Evolutionary conservation across 2,888 invertebrate species (phyloP), one percentile per base, ranked within the genome.

Genomic region (Andrena camellia): DNA sequence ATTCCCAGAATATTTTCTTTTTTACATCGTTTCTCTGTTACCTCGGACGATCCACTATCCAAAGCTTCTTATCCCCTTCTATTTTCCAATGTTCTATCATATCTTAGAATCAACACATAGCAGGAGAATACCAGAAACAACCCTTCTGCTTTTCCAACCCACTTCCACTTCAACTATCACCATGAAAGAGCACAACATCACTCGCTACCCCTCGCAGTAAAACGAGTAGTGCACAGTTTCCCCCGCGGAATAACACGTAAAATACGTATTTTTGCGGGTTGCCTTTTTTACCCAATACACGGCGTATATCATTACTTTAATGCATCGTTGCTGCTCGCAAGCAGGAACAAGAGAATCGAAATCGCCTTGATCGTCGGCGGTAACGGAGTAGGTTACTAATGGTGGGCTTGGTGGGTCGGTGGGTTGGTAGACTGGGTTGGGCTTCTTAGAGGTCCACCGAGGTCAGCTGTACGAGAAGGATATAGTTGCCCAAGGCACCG

Each of bases 401-500:
- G 88, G 92, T 90, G 91, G 92, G 89, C 89, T 90, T 88, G 90
- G 87, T 90, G 89, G 90, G 90, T 90, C 87, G 91, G 90, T 90
- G 91, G 89, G 86, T 88, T 90, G 88, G 87, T 89, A 89, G 92
- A 90, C 91, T 92, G 92, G 92, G 92, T 90, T 92, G 92, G 92
- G 91, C 91, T 90, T 91, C 90, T 89, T 81, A 90, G 91, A 90
- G 92, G 92, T 92, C 92, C 91, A 90, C 90, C 86, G 92, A 92
- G 93, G 93, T 93, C 89, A 88, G 77, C 89, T 91, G 89, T 83
- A 81, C 91, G 90, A 89, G 90, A 92, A 91, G 92, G 91, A 91
- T 92, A 92, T 82, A 83, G 89, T 91, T 88, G 93, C 93, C 92
- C 87, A 90, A 91, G 93, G 93, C 93, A 91, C 87, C 91, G 90